Base-by-base conservation (phyloP, 2,113 vertebrate species). In the Fulica atra region DNA sequence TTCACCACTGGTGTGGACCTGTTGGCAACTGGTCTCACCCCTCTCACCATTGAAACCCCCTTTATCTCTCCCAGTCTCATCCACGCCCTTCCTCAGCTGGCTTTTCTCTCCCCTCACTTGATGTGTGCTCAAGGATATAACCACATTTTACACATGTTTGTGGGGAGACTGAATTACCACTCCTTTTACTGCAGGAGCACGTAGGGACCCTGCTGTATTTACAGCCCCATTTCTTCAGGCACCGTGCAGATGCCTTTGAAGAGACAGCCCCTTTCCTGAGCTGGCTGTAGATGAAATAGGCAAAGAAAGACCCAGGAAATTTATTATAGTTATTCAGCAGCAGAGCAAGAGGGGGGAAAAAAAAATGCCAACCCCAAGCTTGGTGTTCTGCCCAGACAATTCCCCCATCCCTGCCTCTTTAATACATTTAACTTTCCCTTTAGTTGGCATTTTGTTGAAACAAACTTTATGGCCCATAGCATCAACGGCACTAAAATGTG, bases 361-460 rank as follows among this genome's bases (percentile, higher is more conserved):
- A 50, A 66, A 92, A 82, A 38, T 18, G 26, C 14, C 72, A 94
- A 35, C 31, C 81, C 40, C 31, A 74, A 57, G 35, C 57, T 85
- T 95, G 81, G 81, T 89, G 48, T n/a, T 81, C 78, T 89, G 74
- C 84, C 91, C 89, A 85, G 48, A 61, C 21, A 56, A 74, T 87
- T 95, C 85, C 79, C 48, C 73, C 77, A 35, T 81, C 86, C 65
- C 64, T 86, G 38, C 16, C 9, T 57, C 79, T 46, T 89, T 50
- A 87, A 65, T 29, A 68, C 28, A 54, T 92, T 91, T 53, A 82
- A 90, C 81, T 94, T 84, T 48, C 2, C 2, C 70, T 94, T 82
- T 89, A 28, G 6, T 53, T 78, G 35, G 59, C 44, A 74, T 88
- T 96, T 88, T 89, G 87, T 85, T 96, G 81, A 93, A 97, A 72